These are phyloP conservation scores for Eudyptes chrysolophus DNA, from an alignment of 2,113 vertebrate species.

Conservation along the genomic window DNA sequence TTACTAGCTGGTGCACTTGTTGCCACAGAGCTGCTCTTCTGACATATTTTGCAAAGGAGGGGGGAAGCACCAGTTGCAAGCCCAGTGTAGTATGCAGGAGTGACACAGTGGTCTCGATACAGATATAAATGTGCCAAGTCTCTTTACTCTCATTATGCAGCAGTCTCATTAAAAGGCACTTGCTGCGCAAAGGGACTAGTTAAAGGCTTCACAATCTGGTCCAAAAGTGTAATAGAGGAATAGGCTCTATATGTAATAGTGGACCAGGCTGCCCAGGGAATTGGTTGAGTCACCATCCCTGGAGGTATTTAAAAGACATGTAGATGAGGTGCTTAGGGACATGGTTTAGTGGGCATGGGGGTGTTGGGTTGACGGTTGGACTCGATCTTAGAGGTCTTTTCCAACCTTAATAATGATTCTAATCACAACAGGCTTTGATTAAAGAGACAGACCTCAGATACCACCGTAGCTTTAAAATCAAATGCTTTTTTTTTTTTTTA, in stretches of 20 bases:
- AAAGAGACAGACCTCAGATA: neutral
- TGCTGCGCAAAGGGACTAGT: neutral
- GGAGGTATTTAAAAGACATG: too few relatives aligned
- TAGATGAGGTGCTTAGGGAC: too few relatives aligned
- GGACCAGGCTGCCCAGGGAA: too few relatives aligned
- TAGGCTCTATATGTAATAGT: too few relatives aligned
- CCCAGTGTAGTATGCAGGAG: neutral
- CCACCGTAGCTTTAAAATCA: neutral
- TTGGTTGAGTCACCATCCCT: too few relatives aligned
- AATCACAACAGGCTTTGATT: too few relatives aligned
- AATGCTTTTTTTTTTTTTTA: neutral
- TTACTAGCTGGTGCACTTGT: rapidly evolving
- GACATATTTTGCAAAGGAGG: neutral
- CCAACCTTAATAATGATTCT: too few relatives aligned
- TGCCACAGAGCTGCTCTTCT: neutral
- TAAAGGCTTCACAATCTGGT: neutral
- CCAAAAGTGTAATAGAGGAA: neutral
- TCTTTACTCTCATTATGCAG: neutral
- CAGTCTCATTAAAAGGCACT: neutral
- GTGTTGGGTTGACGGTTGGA: too few relatives aligned
- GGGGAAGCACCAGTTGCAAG: neutral
- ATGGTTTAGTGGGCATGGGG: too few relatives aligned
- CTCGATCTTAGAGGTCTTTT: too few relatives aligned
- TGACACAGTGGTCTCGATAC: rapidly evolving
- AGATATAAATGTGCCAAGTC: rapidly evolving